Percentiles rank a stretch among this genome's conserved stretches.
Evolutionary conservation across 2,113 vertebrate species (phyloP).

Genomic region (Illadopsis cleaveri): DNA sequence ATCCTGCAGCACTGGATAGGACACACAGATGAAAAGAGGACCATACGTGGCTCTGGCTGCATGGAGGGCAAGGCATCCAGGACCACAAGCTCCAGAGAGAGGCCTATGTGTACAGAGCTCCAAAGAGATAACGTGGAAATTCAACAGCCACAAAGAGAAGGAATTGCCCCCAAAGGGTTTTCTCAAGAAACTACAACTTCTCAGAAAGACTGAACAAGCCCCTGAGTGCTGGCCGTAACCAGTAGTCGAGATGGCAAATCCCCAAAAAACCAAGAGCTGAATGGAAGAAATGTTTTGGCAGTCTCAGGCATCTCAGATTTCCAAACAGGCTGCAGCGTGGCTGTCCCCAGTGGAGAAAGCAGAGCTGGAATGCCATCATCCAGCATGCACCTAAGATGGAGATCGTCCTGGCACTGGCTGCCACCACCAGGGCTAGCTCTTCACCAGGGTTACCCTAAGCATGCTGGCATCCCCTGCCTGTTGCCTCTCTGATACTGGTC

Average conservation of each 20-base stretch:
- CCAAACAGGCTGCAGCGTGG: neutral
- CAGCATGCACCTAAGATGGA: neutral
- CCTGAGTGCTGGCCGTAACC: neutral
- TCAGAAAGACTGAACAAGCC: neutral
- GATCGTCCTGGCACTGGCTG: neutral
- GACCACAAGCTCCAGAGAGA: neutral
- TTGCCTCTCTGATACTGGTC: neutral
- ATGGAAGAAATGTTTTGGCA: neutral
- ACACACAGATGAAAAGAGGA: neutral
- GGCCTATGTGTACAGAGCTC: neutral
- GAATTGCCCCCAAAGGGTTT: neutral
- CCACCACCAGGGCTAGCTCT: neutral
- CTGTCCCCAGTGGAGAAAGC: neutral
- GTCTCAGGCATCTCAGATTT: neutral
- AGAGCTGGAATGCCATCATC: neutral
- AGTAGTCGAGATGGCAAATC: neutral
- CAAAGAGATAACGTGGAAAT: accelerated
- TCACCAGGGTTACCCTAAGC: neutral
- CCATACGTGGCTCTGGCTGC: accelerated
- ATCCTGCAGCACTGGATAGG: neutral
- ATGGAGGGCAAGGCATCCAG: neutral
- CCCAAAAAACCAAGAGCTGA: neutral
- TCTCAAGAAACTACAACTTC: accelerated
- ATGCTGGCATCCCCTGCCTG: neutral
- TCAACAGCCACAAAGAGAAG: neutral